Percentiles rank a stretch among this genome's conserved stretches.
Evolutionary conservation across 2,888 invertebrate genomes (phyloP).

Genomic region (Eupithecia pulchellata): DNA sequence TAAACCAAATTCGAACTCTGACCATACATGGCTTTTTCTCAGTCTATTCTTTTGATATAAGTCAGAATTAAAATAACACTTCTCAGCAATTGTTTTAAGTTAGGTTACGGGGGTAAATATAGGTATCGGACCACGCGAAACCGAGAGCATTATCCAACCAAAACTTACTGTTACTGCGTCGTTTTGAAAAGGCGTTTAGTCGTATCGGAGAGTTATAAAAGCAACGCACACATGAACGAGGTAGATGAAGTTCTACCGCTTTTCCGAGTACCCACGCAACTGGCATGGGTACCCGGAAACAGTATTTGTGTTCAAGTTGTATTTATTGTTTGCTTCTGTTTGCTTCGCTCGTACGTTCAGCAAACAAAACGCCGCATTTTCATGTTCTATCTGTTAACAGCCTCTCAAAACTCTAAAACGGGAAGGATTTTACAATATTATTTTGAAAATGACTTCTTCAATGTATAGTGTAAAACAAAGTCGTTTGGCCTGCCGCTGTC

Average conservation of each 20-base stretch:
- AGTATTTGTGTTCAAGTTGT: conserved; percentile 36
- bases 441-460: too few species aligned
- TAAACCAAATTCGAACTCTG: not conserved
- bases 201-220: not conserved
- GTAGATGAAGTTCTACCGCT: conserved; percentile 14
- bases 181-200: not conserved
- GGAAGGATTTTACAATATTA: not conserved
- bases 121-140: not conserved
- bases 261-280: conserved; percentile 11
- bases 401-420: conserved; percentile 5
- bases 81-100: too few species aligned
- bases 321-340: conserved; percentile 39
- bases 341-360: conserved; percentile 28
- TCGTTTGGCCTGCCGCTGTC: too few species aligned
- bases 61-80: too few species aligned
- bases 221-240: not conserved
- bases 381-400: conserved; percentile 30
- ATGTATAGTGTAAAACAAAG: too few species aligned
- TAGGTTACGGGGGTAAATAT: too few species aligned
- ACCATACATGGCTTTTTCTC: too few species aligned
- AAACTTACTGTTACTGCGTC: not conserved
- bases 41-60: too few species aligned
- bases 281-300: conserved; percentile 20
- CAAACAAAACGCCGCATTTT: conserved; percentile 30
- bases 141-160: not conserved